Base-by-base conservation (phyloP, 2,113 vertebrate genomes). In the Elephantulus edwardii region DNA sequence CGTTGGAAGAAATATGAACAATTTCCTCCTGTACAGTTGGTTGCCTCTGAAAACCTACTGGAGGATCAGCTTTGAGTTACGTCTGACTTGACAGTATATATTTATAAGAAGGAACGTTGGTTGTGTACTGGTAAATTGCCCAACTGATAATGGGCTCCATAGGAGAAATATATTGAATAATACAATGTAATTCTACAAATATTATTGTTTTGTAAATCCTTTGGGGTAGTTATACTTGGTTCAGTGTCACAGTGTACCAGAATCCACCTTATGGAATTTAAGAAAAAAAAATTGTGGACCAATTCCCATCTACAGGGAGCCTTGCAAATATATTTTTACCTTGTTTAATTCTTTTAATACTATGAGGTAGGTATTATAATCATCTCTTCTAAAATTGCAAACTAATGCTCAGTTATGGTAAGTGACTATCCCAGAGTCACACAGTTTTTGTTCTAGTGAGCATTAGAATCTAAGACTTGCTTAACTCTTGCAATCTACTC, bases 401-500 rank as follows among this genome's bases (percentile, higher is more conserved):
- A 79, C n/a, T 83, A 11, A 90, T 95, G 86, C n/a, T 70, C 33
- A 91, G 40, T 83, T 5, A 80, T 8, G n/a, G 52, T 83, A 92
- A 86, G 79, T 81, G 90, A 50, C 9, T 74, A 87, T 16, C 10
- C 19, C 11, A 82, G 42, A 81, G 26, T 74, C 40, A 77, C 22
- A 44, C 0, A 80, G 24, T 54, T 88, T 87, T 92, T 48, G 40
- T 68, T 10, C 13, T 19, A 84, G 24, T n/a, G 22, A 81, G 35
- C 74, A 17, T 74, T 64, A 86, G n/a, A 52, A 9, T 77, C 28
- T 48, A 78, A 48, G 94, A 60, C 2, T 52, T 17, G 17, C 11
- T 90, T 20, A 84, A 62, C 8, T 82, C 24, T 78, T 88, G 26
- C 3, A 56, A 11, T 82, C 17, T 56, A 42, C 44, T 77, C 17